Conservation (phyloP, 1,140 invertebrate species). For the Notospermus geniculatus region DNA sequence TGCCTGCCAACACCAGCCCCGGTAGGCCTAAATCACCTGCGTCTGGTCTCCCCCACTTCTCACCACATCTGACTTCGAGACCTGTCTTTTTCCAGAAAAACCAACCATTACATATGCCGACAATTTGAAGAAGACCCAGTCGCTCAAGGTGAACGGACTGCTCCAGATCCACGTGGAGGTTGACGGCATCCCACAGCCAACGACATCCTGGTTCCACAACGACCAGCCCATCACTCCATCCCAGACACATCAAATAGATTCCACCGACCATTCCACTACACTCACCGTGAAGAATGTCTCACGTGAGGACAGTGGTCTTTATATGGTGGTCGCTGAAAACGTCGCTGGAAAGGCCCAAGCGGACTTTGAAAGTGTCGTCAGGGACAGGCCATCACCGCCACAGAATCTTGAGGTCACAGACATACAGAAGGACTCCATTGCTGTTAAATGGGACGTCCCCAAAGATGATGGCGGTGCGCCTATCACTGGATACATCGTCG, state of each 20-base stretch:
- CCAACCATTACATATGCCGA: conserved; percentile 18
- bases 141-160: conserved; percentile 10
- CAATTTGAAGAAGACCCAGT: neutral
- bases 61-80: too few relatives aligned
- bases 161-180: conserved; percentile 16
- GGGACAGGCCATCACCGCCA: conserved; percentile 86
- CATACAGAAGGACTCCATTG: conserved; percentile 43
- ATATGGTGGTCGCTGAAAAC: conserved; percentile 21
- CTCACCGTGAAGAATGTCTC: conserved; percentile 13
- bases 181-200: conserved; percentile 17
- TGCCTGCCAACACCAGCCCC: neutral
- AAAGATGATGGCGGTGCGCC: conserved; percentile 76
- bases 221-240: conserved; percentile 15
- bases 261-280: neutral
- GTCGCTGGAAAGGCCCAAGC: conserved; percentile 16
- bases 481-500: conserved; percentile 78
- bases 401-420: conserved; percentile 56
- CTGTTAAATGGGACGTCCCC: conserved; percentile 74
- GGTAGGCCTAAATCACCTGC: too few relatives aligned
- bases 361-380: conserved; percentile 16
- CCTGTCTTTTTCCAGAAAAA: conserved; percentile 10
- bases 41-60: too few relatives aligned
- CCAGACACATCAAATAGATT: neutral
- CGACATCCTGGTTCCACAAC: conserved; percentile 14
- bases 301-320: conserved; percentile 15